A percentile compares a stretch with the other conserved stretches of the same genome.
These are phyloP conservation scores for Arctia plantaginis DNA, from an alignment of 2,888 invertebrate genomes.

Conservation along the genomic window DNA sequence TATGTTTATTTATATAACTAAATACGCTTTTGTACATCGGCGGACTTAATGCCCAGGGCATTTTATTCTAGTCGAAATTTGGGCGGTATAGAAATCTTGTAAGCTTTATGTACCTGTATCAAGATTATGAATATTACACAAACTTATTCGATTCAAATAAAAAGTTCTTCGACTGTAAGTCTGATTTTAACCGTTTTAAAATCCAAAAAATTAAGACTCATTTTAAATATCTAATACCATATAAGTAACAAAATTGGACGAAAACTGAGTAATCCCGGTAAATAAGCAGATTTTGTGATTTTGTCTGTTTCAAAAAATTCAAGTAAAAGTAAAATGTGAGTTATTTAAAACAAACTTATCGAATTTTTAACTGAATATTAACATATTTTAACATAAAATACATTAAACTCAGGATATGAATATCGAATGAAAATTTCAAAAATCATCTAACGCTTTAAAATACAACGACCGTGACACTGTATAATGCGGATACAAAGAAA, in stretches of 20 bases:
- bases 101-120: no score
- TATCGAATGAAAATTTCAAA: background rate
- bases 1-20: no score
- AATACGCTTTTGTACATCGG: no score
- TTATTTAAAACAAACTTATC: background rate
- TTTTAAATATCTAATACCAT: no score
- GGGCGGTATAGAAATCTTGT: no score
- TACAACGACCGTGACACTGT: constrained; percentile 34
- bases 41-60: no score
- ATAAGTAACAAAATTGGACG: background rate
- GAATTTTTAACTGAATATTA: background rate
- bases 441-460: constrained; percentile 16
- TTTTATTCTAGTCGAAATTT: no score
- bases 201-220: background rate
- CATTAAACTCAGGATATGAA: background rate
- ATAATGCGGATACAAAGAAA: constrained; percentile 23
- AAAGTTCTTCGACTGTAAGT: no score
- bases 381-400: background rate
- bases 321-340: background rate
- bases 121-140: no score
- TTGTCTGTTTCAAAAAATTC: background rate
- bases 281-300: background rate
- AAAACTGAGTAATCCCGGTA: background rate
- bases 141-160: no score
- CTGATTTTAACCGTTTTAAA: background rate